These are phyloP conservation scores for Drosophila aff. DNA, from an alignment of 1,140 invertebrate species.

Conservation along the genomic window DNA sequence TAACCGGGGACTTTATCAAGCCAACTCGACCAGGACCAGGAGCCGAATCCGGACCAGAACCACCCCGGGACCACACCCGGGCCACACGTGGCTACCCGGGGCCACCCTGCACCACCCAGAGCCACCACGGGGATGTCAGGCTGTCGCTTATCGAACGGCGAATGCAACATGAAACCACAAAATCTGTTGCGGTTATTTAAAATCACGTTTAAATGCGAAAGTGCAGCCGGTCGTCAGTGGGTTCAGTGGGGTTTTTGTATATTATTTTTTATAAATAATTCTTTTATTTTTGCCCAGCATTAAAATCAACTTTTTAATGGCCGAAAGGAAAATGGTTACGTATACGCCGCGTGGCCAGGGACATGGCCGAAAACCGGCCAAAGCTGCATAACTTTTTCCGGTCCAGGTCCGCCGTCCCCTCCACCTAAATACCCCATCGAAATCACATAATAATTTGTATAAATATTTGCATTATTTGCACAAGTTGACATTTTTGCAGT, in stretches of 20 bases:
- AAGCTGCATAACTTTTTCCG: slow-evolving; percentile 39
- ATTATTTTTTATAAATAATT: neutral
- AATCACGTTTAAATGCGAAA: slow-evolving; percentile 76
- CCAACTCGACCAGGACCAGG: slow-evolving; percentile 11
- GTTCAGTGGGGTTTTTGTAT: slow-evolving; percentile 1
- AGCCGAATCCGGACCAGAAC: no score
- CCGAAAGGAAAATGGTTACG: slow-evolving; percentile 75
- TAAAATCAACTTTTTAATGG: slow-evolving; percentile 75
- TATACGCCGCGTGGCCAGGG: slow-evolving; percentile 46
- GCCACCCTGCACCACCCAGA: neutral
- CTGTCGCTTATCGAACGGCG: slow-evolving; percentile 71
- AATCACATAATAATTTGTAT: slow-evolving; percentile 79
- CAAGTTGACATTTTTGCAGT: slow-evolving; percentile 46
- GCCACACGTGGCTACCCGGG: no score
- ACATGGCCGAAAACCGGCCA: slow-evolving; percentile 38
- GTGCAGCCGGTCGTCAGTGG: slow-evolving; percentile 42
- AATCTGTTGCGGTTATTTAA: slow-evolving; percentile 80
- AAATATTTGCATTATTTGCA: slow-evolving; percentile 76
- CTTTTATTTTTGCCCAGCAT: slow-evolving; percentile 8
- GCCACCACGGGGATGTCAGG: slow-evolving; percentile 12
- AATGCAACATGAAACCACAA: slow-evolving; percentile 79
- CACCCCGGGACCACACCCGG: neutral
- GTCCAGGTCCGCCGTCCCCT: neutral
- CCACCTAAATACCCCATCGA: slow-evolving; percentile 20
- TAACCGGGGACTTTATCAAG: slow-evolving; percentile 47